phyloP scores from a whole-genome alignment of 1,140 invertebrate genomes.

The Apis laboriosa region DNA sequence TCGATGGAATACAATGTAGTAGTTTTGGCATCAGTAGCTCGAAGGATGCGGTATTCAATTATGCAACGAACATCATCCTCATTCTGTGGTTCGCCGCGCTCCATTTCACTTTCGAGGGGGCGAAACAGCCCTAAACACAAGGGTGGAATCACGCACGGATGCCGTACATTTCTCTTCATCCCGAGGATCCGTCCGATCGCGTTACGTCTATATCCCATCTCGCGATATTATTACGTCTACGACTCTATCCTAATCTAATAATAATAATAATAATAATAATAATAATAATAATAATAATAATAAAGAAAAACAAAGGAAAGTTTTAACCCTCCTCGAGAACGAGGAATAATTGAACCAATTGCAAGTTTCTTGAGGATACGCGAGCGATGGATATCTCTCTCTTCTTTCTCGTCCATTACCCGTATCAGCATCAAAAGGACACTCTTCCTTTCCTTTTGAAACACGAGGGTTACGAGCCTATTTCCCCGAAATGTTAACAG shows the following conservation, averaged over 20 bases:
- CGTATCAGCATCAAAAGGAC: too few relatives aligned
- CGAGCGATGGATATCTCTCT: too few relatives aligned
- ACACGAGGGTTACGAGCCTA: not conserved
- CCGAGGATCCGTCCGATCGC: not conserved
- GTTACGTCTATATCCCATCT: not conserved
- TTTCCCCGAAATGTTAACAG: slow-evolving; percentile 16
- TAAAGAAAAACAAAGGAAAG: too few relatives aligned
- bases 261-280: too few relatives aligned
- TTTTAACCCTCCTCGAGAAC: too few relatives aligned
- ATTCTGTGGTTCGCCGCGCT: slow-evolving; percentile 62
- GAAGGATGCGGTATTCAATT: slow-evolving; percentile 59
- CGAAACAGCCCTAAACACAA: slow-evolving; percentile 48
- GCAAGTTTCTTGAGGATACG: too few relatives aligned
- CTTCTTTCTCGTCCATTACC: not conserved
- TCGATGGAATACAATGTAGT: slow-evolving; percentile 26
- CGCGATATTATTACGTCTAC: not conserved
- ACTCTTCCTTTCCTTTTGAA: not conserved
- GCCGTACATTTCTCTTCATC: slow-evolving; percentile 22
- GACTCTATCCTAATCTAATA: too few relatives aligned
- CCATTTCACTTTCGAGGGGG: slow-evolving; percentile 59
- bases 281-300: too few relatives aligned
- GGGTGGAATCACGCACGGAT: slow-evolving; percentile 44
- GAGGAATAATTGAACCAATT: too few relatives aligned
- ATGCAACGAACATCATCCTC: slow-evolving; percentile 67
- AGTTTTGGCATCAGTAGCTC: not conserved